phyloP scores from a whole-genome alignment of 2,113 vertebrate species.

The Telmatochromis bifrenatus region DNA sequence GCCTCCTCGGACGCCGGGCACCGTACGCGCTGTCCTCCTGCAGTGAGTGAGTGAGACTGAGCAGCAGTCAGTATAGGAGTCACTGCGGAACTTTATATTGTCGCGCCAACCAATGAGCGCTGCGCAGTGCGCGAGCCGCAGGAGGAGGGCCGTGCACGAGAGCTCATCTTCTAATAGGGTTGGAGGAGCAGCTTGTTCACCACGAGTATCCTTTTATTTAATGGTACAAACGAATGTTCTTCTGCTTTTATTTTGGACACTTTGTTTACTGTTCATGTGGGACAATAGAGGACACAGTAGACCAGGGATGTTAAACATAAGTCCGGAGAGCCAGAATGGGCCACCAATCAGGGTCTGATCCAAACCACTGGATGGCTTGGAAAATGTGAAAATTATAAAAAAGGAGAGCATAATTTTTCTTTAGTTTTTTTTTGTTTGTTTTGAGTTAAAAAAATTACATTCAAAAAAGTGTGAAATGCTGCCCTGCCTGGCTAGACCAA shows the following conservation, averaged over 20 bases:
- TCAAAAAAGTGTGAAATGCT: background rate
- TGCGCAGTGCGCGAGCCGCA: background rate
- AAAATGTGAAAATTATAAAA: background rate
- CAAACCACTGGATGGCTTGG: background rate
- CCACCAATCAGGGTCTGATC: background rate
- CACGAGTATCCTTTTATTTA: background rate
- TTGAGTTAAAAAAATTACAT: background rate
- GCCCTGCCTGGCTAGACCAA: background rate
- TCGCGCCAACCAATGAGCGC: slow-evolving; percentile 64
- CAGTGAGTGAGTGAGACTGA: background rate
- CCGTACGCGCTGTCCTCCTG: fast-evolving
- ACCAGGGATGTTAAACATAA: background rate
- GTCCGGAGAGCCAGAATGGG: background rate
- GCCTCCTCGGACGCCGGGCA: background rate
- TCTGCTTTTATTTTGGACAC: background rate
- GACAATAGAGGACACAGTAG: background rate
- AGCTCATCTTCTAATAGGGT: background rate
- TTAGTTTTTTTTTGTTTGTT: fast-evolving
- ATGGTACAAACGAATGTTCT: background rate
- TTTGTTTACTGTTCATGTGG: background rate
- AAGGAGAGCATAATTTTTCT: background rate
- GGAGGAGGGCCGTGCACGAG: background rate
- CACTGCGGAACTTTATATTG: slow-evolving; percentile 69
- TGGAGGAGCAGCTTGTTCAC: background rate
- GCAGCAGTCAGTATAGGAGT: background rate